These are phyloP conservation scores for Centrocercus urophasianus DNA, from an alignment of 2,113 vertebrate genomes.

Conservation along the genomic window DNA sequence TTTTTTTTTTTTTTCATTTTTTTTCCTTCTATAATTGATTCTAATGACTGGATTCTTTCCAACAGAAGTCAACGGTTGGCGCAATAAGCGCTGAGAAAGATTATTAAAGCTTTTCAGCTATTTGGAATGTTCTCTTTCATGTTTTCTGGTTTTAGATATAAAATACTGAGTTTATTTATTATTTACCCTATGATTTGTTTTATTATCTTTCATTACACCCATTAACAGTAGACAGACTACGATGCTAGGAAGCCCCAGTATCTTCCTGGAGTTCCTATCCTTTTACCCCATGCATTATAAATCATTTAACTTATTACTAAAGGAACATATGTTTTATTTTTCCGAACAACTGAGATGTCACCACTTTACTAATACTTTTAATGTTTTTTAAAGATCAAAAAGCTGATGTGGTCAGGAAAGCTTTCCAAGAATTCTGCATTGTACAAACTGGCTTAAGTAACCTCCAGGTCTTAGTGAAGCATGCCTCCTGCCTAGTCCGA, in stretches of 20 bases:
- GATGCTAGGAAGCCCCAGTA: constrained; percentile 57
- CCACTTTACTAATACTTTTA: background rate
- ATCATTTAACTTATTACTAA: constrained; percentile 74
- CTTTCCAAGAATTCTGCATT: background rate
- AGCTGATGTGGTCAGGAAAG: constrained; percentile 26
- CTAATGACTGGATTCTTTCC: background rate
- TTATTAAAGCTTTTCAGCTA: background rate
- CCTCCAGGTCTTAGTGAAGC: background rate
- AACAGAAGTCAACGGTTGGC: background rate
- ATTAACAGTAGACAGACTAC: background rate
- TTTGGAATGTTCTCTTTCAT: background rate
- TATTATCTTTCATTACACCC: constrained; percentile 35
- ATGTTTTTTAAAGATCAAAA: constrained; percentile 30
- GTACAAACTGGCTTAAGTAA: background rate
- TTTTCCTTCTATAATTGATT: background rate
- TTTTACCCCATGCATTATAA: constrained; percentile 74
- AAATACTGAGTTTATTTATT: constrained; percentile 45
- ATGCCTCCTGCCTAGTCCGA: background rate
- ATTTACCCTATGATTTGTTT: constrained; percentile 45
- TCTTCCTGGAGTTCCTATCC: constrained; percentile 63
- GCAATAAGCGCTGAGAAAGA: background rate
- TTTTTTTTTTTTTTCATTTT: background rate
- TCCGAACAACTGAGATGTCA: constrained; percentile 16
- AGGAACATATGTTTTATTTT: constrained; percentile 45
- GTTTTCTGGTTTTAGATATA: constrained; percentile 33